phyloP scores from a whole-genome alignment of 2,113 vertebrate genomes.

The Hylia prasina region DNA sequence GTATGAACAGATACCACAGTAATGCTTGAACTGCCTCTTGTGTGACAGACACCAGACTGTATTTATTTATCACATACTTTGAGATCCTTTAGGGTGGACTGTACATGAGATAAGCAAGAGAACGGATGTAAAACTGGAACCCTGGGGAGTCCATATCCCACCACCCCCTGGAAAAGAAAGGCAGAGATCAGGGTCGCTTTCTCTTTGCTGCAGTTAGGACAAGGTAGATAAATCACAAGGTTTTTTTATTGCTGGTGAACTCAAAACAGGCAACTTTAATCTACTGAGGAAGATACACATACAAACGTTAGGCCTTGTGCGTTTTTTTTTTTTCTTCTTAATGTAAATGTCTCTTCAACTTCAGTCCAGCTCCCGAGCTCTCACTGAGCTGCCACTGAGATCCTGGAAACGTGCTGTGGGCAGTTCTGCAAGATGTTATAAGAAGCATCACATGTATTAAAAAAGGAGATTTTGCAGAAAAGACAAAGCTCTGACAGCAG shows the following conservation, averaged over 20 bases:
- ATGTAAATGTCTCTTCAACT: conserved; percentile 32
- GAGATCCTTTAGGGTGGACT: not conserved
- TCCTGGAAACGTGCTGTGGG: not conserved
- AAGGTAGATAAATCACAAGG: conserved; percentile 58
- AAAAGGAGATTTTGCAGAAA: conserved; percentile 23
- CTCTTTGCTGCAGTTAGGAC: conserved; percentile 17
- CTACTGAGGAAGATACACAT: conserved; percentile 62
- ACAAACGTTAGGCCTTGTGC: conserved; percentile 63
- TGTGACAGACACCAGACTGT: not conserved
- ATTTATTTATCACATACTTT: not conserved
- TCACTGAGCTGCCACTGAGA: conserved; percentile 13
- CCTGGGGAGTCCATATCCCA: not conserved
- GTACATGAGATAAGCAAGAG: not conserved
- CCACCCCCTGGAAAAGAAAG: not conserved
- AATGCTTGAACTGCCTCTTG: not conserved
- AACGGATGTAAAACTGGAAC: not conserved
- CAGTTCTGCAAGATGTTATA: not conserved
- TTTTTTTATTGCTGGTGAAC: conserved; percentile 72
- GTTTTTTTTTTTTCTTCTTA: conserved; percentile 17
- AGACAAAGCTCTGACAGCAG: conserved; percentile 28
- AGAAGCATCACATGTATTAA: conserved; percentile 32
- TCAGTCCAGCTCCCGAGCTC: conserved; percentile 19
- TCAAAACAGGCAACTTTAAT: conserved; percentile 74
- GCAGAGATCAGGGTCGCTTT: not conserved
- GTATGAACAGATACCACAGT: not conserved